These are phyloP conservation scores for honey bee (Apis mellifera) DNA, from an alignment of 1,140 invertebrate genomes.

Conservation along the genomic window Amel_HAv3.1 CM009937.2:9936001-9936500, in stretches of 20 bases:
- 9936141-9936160: neutral
- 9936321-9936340: too few relatives aligned
- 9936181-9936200: neutral
- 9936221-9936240: constrained; percentile 14
- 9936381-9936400: neutral
- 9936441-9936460: too few relatives aligned
- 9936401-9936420: too few relatives aligned
- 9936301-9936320: neutral
- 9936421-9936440: too few relatives aligned
- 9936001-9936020: constrained; percentile 28
- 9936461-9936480: too few relatives aligned
- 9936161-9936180: constrained; percentile 7
- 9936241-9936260: neutral
- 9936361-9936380: too few relatives aligned
- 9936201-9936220: neutral
- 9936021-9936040: constrained; percentile 41
- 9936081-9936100: constrained; percentile 2
- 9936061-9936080: constrained; percentile 34
- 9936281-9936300: neutral
- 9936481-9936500: too few relatives aligned
- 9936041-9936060: constrained; percentile 21
- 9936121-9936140: neutral
- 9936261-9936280: constrained; percentile 9
- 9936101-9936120: neutral
- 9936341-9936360: neutral